phyloP scores from a whole-genome alignment of 1,140 invertebrate species.

The Temnothorax curvispinosus region DNA sequence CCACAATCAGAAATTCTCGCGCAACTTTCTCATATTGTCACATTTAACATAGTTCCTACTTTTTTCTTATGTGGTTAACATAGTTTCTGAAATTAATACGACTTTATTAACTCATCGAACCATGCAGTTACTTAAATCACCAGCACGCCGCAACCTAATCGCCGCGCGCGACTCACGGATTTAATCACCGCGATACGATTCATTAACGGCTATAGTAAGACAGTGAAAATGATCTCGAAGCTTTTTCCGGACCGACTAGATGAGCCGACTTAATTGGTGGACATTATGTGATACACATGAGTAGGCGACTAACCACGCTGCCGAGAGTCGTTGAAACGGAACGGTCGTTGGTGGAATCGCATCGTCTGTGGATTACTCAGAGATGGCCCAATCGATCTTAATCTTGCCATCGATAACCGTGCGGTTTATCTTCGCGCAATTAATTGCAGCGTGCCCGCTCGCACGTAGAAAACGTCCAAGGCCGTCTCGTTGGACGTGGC shows the following conservation, averaged over 20 bases:
- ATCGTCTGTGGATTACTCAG: background rate
- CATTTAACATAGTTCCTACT: background rate
- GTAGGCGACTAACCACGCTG: too few relatives aligned
- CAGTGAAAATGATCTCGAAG: slow-evolving; percentile 22
- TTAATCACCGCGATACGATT: slow-evolving; percentile 42
- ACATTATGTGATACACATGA: slow-evolving; percentile 12
- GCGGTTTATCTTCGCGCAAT: slow-evolving; percentile 27
- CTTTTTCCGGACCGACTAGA: background rate
- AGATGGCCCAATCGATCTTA: slow-evolving; percentile 49
- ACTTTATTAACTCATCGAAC: slow-evolving; percentile 26
- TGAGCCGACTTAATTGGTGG: slow-evolving; percentile 26
- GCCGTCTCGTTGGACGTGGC: background rate
- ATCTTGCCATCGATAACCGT: slow-evolving; percentile 38
- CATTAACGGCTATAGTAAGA: background rate
- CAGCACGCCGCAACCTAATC: slow-evolving; percentile 1
- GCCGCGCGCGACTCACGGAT: background rate
- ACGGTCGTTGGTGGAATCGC: slow-evolving; percentile 25
- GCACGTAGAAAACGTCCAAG: slow-evolving; percentile 50
- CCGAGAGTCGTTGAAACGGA: background rate
- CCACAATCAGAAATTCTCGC: background rate
- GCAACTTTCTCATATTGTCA: background rate
- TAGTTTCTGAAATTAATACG: background rate
- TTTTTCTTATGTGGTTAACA: background rate
- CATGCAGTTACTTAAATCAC: background rate
- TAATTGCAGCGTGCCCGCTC: slow-evolving; percentile 16